Evolutionary conservation across 2,113 vertebrate species (phyloP).

Genomic region (Apteryx mantelli): DNA sequence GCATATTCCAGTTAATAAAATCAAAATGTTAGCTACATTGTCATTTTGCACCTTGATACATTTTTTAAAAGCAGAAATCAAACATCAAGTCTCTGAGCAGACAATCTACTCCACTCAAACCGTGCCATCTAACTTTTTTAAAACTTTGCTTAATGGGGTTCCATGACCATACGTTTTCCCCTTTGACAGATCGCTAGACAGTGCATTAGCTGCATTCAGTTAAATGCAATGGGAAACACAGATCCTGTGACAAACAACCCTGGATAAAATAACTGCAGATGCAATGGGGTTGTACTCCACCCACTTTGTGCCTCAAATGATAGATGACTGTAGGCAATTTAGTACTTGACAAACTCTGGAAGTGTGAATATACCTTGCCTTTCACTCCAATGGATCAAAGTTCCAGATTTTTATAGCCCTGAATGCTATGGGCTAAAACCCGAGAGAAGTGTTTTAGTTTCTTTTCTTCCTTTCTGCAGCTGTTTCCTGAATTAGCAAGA

Average conservation of each 20-base stretch:
- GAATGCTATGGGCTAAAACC: neutral
- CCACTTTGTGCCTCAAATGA: neutral
- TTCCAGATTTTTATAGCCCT: neutral
- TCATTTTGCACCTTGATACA: neutral
- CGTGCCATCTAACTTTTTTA: neutral
- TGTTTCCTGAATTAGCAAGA: neutral
- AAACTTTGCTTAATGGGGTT: neutral
- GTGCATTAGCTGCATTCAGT: neutral
- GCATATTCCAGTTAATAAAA: neutral
- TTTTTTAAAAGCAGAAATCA: conserved; percentile 11
- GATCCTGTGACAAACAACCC: neutral
- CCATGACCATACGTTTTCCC: neutral
- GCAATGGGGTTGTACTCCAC: neutral
- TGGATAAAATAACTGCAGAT: neutral
- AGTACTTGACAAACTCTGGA: neutral
- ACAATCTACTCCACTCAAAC: neutral
- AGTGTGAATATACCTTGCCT: neutral
- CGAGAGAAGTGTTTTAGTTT: neutral
- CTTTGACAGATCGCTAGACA: neutral
- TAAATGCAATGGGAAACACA: neutral
- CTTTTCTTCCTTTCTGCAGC: neutral
- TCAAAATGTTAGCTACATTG: neutral
- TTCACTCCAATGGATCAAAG: neutral
- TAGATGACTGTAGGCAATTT: neutral
- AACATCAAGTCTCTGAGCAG: neutral